phyloP scores from a whole-genome alignment of 2,888 invertebrate species.

The Siphlonurus alternatus region DNA sequence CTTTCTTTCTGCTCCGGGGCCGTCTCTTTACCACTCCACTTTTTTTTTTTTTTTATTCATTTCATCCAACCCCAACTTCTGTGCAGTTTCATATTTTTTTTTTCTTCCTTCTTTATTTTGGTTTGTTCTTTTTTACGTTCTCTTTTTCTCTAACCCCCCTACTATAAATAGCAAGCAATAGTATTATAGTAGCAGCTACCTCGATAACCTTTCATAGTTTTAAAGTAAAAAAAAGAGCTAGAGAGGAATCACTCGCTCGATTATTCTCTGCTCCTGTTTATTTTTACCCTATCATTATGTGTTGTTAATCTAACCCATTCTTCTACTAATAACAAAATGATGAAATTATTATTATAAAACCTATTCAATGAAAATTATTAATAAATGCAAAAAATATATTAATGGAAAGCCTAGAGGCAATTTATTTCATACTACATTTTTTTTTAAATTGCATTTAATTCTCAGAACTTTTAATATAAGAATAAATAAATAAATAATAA shows the following conservation, averaged over 20 bases:
- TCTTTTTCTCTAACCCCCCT: neutral
- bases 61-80: neutral
- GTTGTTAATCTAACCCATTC: neutral
- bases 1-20: neutral
- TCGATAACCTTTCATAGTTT: neutral
- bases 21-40: neutral
- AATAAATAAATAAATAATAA: too few relatives aligned
- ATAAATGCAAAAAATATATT: too few relatives aligned
- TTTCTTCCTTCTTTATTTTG: neutral
- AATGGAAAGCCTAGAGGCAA: too few relatives aligned
- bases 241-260: too few relatives aligned
- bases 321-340: too few relatives aligned
- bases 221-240: neutral
- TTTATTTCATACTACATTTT: too few relatives aligned
- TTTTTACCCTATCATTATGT: neutral
- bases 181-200: too few relatives aligned
- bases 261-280: neutral
- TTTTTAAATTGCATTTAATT: too few relatives aligned
- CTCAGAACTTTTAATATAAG: too few relatives aligned
- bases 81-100: neutral
- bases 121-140: neutral
- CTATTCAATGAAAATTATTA: too few relatives aligned
- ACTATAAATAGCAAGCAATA: too few relatives aligned
- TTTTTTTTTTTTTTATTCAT: neutral
- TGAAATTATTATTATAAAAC: too few relatives aligned